A percentile compares a stretch with the other conserved stretches of the same genome.
Evolutionary conservation across 2,113 vertebrate genomes (phyloP).

Genomic region (Sphyrna mokarran): DNA sequence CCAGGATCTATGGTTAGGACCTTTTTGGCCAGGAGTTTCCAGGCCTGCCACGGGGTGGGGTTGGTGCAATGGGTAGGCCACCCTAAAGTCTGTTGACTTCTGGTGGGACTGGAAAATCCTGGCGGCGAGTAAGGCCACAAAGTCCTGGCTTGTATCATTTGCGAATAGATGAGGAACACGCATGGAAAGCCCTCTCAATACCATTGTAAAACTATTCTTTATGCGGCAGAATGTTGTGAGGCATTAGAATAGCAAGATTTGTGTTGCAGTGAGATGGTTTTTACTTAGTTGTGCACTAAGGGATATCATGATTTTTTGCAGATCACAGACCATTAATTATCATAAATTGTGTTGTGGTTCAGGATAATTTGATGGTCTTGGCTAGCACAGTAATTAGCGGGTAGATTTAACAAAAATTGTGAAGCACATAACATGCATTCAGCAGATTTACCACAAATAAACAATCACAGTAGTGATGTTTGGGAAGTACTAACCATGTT

Average conservation of each 20-base stretch:
- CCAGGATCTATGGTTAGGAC: too few relatives aligned
- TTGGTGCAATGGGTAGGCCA: too few relatives aligned
- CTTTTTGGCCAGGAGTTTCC: too few relatives aligned
- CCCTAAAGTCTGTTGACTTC: too few relatives aligned
- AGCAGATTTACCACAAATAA: not conserved
- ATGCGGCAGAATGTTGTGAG: not conserved
- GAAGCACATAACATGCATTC: not conserved
- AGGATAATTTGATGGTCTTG: constrained; percentile 6
- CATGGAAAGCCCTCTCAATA: not conserved
- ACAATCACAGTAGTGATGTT: constrained; percentile 15
- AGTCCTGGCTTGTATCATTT: not conserved
- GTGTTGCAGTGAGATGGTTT: not conserved
- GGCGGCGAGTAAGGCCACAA: too few relatives aligned
- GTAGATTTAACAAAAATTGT: not conserved
- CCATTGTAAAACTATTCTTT: not conserved
- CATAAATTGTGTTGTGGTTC: not conserved
- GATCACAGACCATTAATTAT: constrained; percentile 20
- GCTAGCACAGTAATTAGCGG: not conserved
- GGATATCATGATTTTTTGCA: not conserved
- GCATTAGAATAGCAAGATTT: not conserved
- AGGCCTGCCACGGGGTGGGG: too few relatives aligned
- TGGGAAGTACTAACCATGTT: not conserved
- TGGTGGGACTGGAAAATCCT: too few relatives aligned
- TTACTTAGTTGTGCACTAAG: not conserved
- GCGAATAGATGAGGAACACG: not conserved